These are phyloP conservation scores for Platyscapa corneri DNA, from an alignment of 1,140 invertebrate species.

Conservation along the genomic window DNA sequence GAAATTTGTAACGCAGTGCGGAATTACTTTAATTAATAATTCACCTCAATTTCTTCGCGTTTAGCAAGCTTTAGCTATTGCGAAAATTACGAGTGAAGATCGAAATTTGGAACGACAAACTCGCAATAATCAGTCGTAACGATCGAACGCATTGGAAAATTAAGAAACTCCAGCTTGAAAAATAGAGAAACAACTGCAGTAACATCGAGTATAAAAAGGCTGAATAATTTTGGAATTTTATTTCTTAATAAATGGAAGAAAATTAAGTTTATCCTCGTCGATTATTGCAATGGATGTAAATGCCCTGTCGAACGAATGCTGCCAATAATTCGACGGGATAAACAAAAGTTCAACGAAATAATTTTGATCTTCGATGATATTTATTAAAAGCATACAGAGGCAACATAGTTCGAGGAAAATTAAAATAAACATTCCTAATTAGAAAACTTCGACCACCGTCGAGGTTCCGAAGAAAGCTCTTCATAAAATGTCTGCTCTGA, in stretches of 20 bases:
- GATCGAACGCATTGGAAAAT: too few species aligned
- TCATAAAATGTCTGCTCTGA: background rate
- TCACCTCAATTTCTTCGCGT: too few species aligned
- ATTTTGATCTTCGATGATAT: background rate
- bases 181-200: too few species aligned
- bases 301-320: background rate
- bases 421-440: constrained; percentile 28
- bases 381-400: background rate
- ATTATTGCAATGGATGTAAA: background rate
- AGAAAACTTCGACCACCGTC: background rate
- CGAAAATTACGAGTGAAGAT: too few species aligned
- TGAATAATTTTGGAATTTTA: too few species aligned
- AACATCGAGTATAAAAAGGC: too few species aligned
- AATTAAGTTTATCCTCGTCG: background rate
- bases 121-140: too few species aligned
- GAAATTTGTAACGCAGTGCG: too few species aligned
- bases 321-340: background rate
- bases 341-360: background rate
- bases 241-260: constrained; percentile 17
- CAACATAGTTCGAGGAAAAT: background rate
- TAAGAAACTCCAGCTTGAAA: too few species aligned
- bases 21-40: too few species aligned
- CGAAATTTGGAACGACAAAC: too few species aligned
- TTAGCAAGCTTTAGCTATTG: too few species aligned
- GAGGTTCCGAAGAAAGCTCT: background rate